Base-by-base conservation (phyloP, 2,113 vertebrate genomes). In the Salvelinus alpinus region DNA sequence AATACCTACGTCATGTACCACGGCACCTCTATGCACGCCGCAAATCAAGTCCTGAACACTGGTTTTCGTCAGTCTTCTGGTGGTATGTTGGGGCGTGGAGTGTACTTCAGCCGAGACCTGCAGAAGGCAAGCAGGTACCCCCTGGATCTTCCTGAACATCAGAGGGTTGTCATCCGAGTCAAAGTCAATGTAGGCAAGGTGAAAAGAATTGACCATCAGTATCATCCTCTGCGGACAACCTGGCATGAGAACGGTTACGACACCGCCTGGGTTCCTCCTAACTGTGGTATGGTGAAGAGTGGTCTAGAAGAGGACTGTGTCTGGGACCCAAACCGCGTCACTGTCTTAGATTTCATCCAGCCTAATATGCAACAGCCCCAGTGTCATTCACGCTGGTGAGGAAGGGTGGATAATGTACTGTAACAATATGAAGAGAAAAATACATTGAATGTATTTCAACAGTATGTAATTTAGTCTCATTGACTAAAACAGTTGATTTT, bases 231-330 rank as follows among this genome's bases (percentile, higher is more conserved):
- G 3, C 78, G 82, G 87, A 88, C 80, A 44, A 86, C 47, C 65
- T 94, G 91, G 90, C 79, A 89, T 0, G 0, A 38, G 9, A 0
- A 1, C 0, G 0, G 72, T 0, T 92, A 77, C 16, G 86, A 92
- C 77, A 85, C 85, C 1, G 86, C 87, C 18, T 89, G 86, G 87
- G 79, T 83, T 2, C 87, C 86, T 0, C 77, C 88, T 0, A 0
- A 4, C 0, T 88, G 90, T 31, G 84, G 89, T 1, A 93, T 92
- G 90, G 90, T 91, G 64, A 0, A 0, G 1, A 90, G 91, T 0
- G 87, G 85, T 4, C 68, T 91, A 80, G 92, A 93, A 80, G 92
- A 92, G 67, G 47, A 91, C 54, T 93, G 92, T 4, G 73, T 94
- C 68, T 91, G 87, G 88, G 85, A 92, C 57, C 80, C 90, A 0